Base-by-base conservation (phyloP, 2,113 vertebrate genomes). In the Puntigrus tetrazona region DNA sequence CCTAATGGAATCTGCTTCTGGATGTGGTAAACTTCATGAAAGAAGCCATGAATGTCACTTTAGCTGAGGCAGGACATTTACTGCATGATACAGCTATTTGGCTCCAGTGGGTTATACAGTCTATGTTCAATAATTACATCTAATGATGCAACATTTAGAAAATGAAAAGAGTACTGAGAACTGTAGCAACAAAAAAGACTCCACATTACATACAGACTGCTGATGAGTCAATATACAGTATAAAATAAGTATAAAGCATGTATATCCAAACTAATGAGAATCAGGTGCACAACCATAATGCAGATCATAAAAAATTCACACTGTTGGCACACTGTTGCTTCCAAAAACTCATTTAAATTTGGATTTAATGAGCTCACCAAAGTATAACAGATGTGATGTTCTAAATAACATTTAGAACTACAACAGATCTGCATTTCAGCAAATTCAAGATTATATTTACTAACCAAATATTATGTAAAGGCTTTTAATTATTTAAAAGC, bases 1-100 rank as follows among this genome's bases (percentile, higher is more conserved):
- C 9, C 34, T 45, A 73, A 43, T 45, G 70, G n/a, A 75, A 75
- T 75, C 73, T 50, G 59, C 77, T 11, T 79, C 14, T 79, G 57
- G 22, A 43, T 14, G 77, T 63, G 77, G 77, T 65, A 29, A 31
- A 45, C 38, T 59, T 8, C n/a, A 18, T 61, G 50, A 73, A 45
- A 16, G 38, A 41, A 45, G 70, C 73, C 25, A 2, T 61, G 55
- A 43, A 78, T n/a, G 76, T 36, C 75, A 36, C 6, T 52, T 31
- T 34, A 34, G 29, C 18, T 13, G 47, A 57, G 47, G 31, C 1
- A 59, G 55, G 31, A 38, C 16, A 34, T 59, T 78, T 78, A 61
- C 76, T 38, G 6, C 22, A 41, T 14, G 16, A 50, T 50, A 31
- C 43, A 47, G 73, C 41, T 47, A 75, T 75, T 75, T 50, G 73